phyloP scores from a whole-genome alignment of 1,140 invertebrate genomes.

The Apolygus lucorum region DNA sequence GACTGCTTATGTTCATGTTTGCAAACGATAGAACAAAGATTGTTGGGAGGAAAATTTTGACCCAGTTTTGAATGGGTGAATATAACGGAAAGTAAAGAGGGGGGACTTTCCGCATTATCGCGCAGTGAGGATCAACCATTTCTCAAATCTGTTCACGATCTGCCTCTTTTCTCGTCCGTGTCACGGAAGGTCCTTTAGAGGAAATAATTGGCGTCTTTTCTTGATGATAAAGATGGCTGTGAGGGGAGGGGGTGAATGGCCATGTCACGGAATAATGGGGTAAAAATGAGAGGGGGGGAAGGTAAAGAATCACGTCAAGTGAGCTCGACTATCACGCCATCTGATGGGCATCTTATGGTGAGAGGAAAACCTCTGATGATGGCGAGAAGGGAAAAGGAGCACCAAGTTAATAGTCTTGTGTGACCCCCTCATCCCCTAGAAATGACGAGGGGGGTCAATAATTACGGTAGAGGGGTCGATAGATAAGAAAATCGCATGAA shows the following conservation, averaged over 20 bases:
- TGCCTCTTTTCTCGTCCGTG: constrained; percentile 5
- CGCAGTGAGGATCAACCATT: constrained; percentile 6
- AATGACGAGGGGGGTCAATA: not conserved
- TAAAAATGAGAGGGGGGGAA: not conserved
- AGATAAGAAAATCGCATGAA: constrained; percentile 11
- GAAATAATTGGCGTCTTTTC: constrained; percentile 16
- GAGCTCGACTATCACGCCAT: constrained; percentile 3
- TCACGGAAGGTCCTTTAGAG: constrained; percentile 13
- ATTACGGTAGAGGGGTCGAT: not conserved
- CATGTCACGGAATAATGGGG: not conserved
- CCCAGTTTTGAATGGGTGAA: not conserved
- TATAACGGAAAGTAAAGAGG: not conserved
- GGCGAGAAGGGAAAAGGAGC: not conserved
- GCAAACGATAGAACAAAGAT: too few species aligned
- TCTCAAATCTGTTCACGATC: constrained; percentile 16
- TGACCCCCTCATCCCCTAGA: not conserved
- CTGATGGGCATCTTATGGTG: constrained; percentile 1
- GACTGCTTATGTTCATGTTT: too few species aligned
- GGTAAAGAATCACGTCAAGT: not conserved
- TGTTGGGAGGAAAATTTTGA: too few species aligned
- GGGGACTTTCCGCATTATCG: not conserved
- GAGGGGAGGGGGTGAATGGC: not conserved
- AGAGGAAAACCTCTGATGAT: too few species aligned
- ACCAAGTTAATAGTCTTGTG: constrained; percentile 11
- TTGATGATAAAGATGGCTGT: constrained; percentile 11